A percentile compares a stretch with the other conserved stretches of the same genome.
Conservation (phyloP, 1,140 invertebrate genomes). For the Rhyzopertha dominica region DNA sequence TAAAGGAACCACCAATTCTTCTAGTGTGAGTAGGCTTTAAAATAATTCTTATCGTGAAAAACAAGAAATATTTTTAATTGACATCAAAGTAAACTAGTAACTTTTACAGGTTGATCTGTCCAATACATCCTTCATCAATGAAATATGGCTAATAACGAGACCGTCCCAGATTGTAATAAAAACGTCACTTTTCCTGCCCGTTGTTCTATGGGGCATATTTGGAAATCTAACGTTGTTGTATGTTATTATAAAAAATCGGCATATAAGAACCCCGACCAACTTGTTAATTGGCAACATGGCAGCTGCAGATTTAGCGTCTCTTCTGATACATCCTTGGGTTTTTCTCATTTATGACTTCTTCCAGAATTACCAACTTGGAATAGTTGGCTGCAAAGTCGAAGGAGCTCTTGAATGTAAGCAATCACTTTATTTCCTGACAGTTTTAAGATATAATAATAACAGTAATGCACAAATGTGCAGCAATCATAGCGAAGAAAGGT, state of each 20-base stretch:
- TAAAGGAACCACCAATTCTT: no score
- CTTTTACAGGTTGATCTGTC: conserved; percentile 23
- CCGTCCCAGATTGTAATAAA: conserved; percentile 58
- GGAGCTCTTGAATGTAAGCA: conserved; percentile 62
- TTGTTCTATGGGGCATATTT: conserved; percentile 63
- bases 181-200: conserved; percentile 52
- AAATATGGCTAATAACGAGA: conserved; percentile 57
- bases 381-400: conserved; percentile 63
- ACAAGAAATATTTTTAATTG: no score
- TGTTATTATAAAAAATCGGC: conserved; percentile 60
- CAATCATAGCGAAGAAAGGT: no score
- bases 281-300: conserved; percentile 76
- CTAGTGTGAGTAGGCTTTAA: no score
- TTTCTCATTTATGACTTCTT: conserved; percentile 65
- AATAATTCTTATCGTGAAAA: no score
- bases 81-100: no score
- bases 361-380: conserved; percentile 69
- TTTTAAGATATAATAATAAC: no score
- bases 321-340: conserved; percentile 69
- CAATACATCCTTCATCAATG: conserved; percentile 48
- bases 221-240: conserved; percentile 68
- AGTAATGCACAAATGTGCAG: no score
- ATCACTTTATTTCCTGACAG: no score
- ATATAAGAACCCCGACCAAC: conserved; percentile 72
- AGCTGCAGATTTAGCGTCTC: conserved; percentile 65